These are phyloP conservation scores for Nebria salina DNA, from an alignment of 2,888 invertebrate species.

Conservation along the genomic window DNA sequence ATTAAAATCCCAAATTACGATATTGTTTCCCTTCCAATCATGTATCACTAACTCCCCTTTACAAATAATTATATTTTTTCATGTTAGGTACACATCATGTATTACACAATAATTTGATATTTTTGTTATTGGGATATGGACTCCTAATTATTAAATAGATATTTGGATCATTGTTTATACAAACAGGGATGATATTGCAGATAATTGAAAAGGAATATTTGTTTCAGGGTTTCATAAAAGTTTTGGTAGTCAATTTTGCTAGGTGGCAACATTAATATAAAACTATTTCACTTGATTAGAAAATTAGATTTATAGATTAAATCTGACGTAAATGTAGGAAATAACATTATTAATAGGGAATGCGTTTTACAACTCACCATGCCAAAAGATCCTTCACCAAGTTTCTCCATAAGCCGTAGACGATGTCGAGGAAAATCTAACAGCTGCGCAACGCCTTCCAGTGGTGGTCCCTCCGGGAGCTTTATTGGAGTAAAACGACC, in stretches of 20 bases:
- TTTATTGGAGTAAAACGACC: constrained; percentile 80
- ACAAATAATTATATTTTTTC: neutral
- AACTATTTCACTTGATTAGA: no score
- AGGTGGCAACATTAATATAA: no score
- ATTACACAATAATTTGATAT: neutral
- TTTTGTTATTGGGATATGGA: neutral
- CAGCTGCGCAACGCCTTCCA: constrained; percentile 74
- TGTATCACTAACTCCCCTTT: neutral
- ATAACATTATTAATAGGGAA: no score
- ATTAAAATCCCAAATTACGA: constrained; percentile 29
- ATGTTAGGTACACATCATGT: neutral
- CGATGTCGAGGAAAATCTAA: constrained; percentile 85
- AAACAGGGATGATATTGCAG: no score
- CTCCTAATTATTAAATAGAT: neutral
- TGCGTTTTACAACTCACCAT: constrained; percentile 69
- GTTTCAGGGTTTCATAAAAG: no score
- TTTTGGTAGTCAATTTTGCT: no score
- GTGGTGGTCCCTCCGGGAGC: constrained; percentile 75
- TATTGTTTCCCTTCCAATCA: constrained; percentile 24
- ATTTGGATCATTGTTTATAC: neutral
- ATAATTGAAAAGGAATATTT: no score
- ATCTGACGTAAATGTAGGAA: no score
- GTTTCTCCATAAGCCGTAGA: constrained; percentile 82
- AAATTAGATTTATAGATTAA: no score
- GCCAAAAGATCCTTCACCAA: constrained; percentile 89